phyloP scores from a whole-genome alignment of 2,888 invertebrate species.

The Cyrtodaria siliqua region DNA sequence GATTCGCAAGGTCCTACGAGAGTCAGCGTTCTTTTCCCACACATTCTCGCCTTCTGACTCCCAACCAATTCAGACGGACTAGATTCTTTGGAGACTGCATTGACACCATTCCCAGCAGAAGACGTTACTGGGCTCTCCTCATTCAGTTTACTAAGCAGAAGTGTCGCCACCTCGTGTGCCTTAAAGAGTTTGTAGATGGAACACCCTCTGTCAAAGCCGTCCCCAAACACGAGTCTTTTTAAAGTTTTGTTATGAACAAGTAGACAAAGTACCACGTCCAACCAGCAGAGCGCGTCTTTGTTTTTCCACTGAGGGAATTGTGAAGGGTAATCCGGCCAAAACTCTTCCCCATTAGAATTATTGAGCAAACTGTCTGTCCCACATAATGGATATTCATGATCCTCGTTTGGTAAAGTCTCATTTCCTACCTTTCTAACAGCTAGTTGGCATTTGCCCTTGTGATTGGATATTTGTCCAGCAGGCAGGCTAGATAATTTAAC shows the following conservation, averaged over 20 bases:
- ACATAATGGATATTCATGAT: too few relatives aligned
- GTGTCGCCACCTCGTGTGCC: slow-evolving; percentile 76
- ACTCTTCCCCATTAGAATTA: neutral
- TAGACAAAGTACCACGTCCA: slow-evolving; percentile 82
- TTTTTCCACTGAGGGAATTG: slow-evolving; percentile 83
- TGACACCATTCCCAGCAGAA: too few relatives aligned
- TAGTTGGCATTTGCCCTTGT: too few relatives aligned
- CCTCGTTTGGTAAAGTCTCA: too few relatives aligned
- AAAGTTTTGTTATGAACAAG: slow-evolving; percentile 76
- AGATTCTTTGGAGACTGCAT: too few relatives aligned
- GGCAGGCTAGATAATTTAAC: too few relatives aligned
- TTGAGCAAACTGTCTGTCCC: too few relatives aligned
- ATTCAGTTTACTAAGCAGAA: slow-evolving; percentile 36
- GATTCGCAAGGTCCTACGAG: slow-evolving; percentile 1
- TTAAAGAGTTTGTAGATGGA: slow-evolving; percentile 72
- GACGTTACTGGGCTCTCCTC: neutral
- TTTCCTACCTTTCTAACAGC: too few relatives aligned
- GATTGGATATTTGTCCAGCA: too few relatives aligned
- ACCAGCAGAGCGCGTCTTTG: slow-evolving; percentile 84
- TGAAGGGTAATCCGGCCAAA: slow-evolving; percentile 2
- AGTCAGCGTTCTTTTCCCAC: neutral
- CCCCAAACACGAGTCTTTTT: slow-evolving; percentile 49
- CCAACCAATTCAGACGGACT: too few relatives aligned
- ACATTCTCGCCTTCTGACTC: too few relatives aligned
- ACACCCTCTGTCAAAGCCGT: slow-evolving; percentile 41